These are phyloP conservation scores for Enteromius afrohamiltoni DNA, from an alignment of 2,797 vertebrate species.

Conservation along the genomic window DNA sequence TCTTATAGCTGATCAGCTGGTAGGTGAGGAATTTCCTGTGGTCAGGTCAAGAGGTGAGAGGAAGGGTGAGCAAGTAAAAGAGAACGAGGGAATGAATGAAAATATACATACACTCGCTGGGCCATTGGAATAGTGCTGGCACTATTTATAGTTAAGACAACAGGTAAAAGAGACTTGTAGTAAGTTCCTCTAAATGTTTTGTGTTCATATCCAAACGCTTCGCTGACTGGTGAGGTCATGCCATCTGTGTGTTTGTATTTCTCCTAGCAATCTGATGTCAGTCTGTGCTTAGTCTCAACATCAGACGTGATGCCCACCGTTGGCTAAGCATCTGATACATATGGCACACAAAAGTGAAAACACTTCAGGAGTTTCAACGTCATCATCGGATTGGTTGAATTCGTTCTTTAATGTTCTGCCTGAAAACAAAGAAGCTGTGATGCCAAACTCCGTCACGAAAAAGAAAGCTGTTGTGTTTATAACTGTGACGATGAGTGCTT, in stretches of 20 bases:
- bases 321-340: too few species aligned
- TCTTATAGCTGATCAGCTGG: slow-evolving; percentile 17
- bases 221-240: neutral
- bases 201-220: neutral
- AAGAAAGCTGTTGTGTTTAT: too few species aligned
- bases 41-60: slow-evolving; percentile 43
- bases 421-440: too few species aligned
- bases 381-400: too few species aligned
- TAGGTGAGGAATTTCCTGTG: slow-evolving; percentile 30
- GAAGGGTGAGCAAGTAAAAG: neutral
- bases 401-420: too few species aligned
- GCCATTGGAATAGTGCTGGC: neutral
- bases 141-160: slow-evolving; percentile 9
- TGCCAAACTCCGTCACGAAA: too few species aligned
- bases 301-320: too few species aligned
- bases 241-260: neutral
- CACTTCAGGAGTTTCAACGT: too few species aligned
- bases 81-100: neutral
- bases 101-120: neutral
- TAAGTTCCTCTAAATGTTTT: neutral
- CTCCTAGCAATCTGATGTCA: neutral
- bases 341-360: too few species aligned
- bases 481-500: too few species aligned
- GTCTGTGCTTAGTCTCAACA: too few species aligned
- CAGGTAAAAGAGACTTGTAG: neutral